Base-by-base conservation (phyloP, 2,888 invertebrate species). In the Nineta flava region DNA sequence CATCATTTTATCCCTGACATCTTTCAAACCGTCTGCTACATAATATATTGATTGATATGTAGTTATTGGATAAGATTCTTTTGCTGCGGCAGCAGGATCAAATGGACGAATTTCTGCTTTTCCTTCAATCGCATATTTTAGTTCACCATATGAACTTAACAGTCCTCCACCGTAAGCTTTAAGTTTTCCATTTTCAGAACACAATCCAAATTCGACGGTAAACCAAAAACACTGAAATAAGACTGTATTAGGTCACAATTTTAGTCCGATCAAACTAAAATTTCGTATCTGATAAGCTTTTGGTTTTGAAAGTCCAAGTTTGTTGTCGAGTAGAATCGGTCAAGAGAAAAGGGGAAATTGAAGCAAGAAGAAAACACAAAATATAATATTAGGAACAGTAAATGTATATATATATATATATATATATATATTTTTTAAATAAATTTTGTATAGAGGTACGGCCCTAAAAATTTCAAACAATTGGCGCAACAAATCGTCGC, bases 1-100 rank as follows among this genome's bases (percentile, higher is more conserved):
- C 99, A 91, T 91, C 77, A 99, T 87, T 69, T 91, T 95, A 55
- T 94, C 90, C 66, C 96, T 96, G 50, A 95, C 96, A 61, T 87
- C 87, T 57, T 91, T 87, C 61, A 99, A 99, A 63, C 91, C 88
- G 59, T 96, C 91, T 0, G 99, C 91, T 1, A 96, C 87, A 62
- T 82, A 99, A 68, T 99, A 99, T 10, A 93, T 68, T 0, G 95
- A 95, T 67, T 99, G 99, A 69, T 92, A 99, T 62, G 92, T 84
- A 0, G 97, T 96, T 59, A 99, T 96, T 42, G 97, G 97, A 66
- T 99, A 99, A 62, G 88, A 86, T 63, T 95, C 93, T 15, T 79
- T 64, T 0, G 87, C 86, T 0, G 95, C 95, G 57, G 81, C 76
- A 3, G 76, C 73, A 0, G 99, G 99, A 47, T 97, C 92, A 65